These are phyloP conservation scores for Tetraodon nigroviridis DNA, from an alignment of 2,113 vertebrate species.

Conservation along the genomic window DNA sequence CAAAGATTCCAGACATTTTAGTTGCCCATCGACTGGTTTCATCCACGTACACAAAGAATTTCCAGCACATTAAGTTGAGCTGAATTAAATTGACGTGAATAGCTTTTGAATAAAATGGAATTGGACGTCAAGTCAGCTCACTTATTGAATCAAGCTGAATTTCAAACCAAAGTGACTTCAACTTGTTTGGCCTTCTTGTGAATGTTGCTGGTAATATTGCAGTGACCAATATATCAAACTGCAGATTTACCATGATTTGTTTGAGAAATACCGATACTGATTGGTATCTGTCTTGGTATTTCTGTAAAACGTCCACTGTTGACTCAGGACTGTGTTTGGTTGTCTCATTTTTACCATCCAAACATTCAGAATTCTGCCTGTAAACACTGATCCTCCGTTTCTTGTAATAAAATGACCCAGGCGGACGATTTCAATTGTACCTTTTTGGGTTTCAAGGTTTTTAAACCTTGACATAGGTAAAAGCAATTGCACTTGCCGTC, in stretches of 20 bases:
- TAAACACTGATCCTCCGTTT: neutral
- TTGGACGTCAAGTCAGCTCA: slow-evolving; percentile 26
- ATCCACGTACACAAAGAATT: slow-evolving; percentile 61
- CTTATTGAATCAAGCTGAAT: slow-evolving; percentile 23
- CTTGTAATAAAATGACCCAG: too few relatives aligned
- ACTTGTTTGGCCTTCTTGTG: slow-evolving; percentile 15
- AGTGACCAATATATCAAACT: neutral
- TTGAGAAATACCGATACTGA: neutral
- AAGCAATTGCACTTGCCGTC: neutral
- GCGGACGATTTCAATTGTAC: neutral
- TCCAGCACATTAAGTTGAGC: slow-evolving; percentile 45
- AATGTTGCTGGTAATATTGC: slow-evolving; percentile 15
- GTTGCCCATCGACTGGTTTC: slow-evolving; percentile 56
- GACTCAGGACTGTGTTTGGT: neutral
- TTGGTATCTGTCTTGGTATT: neutral
- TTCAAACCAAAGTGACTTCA: slow-evolving; percentile 9
- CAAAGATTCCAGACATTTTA: slow-evolving; percentile 53
- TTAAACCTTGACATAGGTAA: neutral
- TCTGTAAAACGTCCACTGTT: neutral
- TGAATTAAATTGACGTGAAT: slow-evolving; percentile 56
- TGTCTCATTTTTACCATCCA: neutral
- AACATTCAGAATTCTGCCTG: neutral
- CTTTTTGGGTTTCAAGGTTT: neutral
- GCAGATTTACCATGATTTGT: neutral
- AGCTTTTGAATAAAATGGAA: slow-evolving; percentile 51